A percentile compares a stretch with the other conserved stretches of the same genome.
phyloP scores from a whole-genome alignment of 2,113 vertebrate species.

The Plotosus lineatus region DNA sequence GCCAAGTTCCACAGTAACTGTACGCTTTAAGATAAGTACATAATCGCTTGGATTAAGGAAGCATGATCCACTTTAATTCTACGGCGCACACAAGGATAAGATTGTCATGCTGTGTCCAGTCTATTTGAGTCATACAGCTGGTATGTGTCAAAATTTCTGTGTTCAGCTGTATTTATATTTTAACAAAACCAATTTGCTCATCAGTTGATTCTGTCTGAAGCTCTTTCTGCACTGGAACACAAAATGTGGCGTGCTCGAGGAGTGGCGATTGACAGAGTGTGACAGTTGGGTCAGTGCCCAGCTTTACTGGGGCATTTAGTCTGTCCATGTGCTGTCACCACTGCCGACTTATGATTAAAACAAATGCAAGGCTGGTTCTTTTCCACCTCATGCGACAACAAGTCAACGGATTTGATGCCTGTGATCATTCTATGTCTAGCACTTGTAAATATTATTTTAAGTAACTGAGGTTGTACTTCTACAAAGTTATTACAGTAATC shows the following conservation, averaged over 20 bases:
- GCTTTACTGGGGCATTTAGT: conserved; percentile 57
- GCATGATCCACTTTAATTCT: conserved; percentile 12
- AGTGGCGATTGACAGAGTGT: conserved; percentile 5
- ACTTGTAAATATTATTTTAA: neutral
- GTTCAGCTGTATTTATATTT: neutral
- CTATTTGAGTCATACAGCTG: conserved; percentile 5
- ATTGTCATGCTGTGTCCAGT: conserved; percentile 3
- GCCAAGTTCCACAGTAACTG: conserved; percentile 22
- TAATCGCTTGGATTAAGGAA: conserved; percentile 35
- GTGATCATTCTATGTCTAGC: neutral
- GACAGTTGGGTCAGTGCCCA: conserved; percentile 39
- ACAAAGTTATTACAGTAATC: neutral
- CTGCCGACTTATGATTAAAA: conserved; percentile 50
- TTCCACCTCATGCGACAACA: neutral
- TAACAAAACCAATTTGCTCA: neutral
- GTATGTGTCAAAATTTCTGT: conserved; percentile 40
- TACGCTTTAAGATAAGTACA: conserved; percentile 11
- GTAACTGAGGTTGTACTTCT: neutral
- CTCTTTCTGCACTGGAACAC: neutral
- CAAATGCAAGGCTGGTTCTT: conserved; percentile 46
- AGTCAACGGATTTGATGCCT: neutral
- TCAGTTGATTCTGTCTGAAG: neutral
- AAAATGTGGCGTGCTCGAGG: neutral
- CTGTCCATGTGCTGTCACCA: conserved; percentile 58
- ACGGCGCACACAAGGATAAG: neutral